phyloP scores from a whole-genome alignment of 2,888 invertebrate species.

The Blastobasis lacticolella region DNA sequence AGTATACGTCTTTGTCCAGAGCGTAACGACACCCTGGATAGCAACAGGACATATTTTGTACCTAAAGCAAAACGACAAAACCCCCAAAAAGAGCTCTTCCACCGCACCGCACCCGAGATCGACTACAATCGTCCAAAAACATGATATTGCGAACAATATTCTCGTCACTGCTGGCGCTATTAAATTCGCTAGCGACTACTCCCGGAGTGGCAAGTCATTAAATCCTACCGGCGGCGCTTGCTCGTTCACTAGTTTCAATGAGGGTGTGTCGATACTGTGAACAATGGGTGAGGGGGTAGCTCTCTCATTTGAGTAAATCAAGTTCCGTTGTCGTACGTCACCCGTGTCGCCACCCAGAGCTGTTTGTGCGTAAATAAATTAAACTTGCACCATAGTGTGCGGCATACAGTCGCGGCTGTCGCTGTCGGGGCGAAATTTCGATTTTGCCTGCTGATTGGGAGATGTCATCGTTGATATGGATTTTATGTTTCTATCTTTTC shows the following conservation, averaged over 20 bases:
- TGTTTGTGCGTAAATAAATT: conserved; percentile 24
- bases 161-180: neutral
- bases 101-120: too few relatives aligned
- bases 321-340: conserved; percentile 14
- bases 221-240: neutral
- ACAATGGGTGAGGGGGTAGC: neutral
- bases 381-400: conserved; percentile 9
- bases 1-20: too few relatives aligned
- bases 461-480: too few relatives aligned
- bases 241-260: too few relatives aligned
- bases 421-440: conserved; percentile 9
- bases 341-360: conserved; percentile 7
- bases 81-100: too few relatives aligned
- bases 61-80: too few relatives aligned
- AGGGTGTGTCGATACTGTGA: neutral
- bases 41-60: too few relatives aligned
- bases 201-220: neutral
- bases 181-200: neutral
- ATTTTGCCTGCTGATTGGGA: too few relatives aligned
- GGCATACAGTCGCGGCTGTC: conserved; percentile 3
- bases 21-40: too few relatives aligned
- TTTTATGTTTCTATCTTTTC: too few relatives aligned
- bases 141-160: neutral
- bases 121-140: neutral
- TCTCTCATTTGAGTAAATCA: conserved; percentile 3